A percentile compares a stretch with the other conserved stretches of the same genome.
phyloP scores from a whole-genome alignment of 2,888 invertebrate species.

The Caenorhabditis sp. region DNA sequence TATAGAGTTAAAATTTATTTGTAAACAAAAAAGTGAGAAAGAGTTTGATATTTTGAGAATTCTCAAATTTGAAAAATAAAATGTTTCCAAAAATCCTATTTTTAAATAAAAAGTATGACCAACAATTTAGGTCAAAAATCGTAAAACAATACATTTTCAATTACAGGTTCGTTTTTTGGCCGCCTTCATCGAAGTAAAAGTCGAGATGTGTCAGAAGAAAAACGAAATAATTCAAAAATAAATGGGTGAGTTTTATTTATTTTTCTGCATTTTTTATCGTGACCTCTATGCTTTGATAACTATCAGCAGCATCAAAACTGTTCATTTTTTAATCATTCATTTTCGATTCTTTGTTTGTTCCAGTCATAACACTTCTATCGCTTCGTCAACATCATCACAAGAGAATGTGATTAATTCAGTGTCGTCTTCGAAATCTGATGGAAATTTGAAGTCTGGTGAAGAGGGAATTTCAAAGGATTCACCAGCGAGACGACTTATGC shows the following conservation, averaged over 20 bases:
- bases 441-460: constrained; percentile 15
- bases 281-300: neutral
- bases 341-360: neutral
- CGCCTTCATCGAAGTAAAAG: constrained; percentile 33
- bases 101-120: no score
- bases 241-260: constrained; percentile 6
- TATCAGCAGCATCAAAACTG: neutral
- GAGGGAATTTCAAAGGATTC: constrained; percentile 8
- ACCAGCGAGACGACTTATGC: constrained; percentile 26
- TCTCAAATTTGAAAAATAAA: no score
- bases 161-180: constrained; percentile 24
- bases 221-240: constrained; percentile 9
- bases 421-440: constrained; percentile 31
- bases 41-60: no score
- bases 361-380: constrained; percentile 5
- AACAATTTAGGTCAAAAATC: neutral
- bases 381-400: neutral
- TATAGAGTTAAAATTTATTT: no score
- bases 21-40: no score
- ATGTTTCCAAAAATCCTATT: no score
- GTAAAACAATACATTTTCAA: neutral
- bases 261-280: neutral
- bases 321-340: neutral
- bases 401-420: constrained; percentile 3
- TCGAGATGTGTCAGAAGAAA: constrained; percentile 16